Evolutionary conservation across 1,140 invertebrate genomes (phyloP).

Genomic region (Frieseomelitta varia): DNA sequence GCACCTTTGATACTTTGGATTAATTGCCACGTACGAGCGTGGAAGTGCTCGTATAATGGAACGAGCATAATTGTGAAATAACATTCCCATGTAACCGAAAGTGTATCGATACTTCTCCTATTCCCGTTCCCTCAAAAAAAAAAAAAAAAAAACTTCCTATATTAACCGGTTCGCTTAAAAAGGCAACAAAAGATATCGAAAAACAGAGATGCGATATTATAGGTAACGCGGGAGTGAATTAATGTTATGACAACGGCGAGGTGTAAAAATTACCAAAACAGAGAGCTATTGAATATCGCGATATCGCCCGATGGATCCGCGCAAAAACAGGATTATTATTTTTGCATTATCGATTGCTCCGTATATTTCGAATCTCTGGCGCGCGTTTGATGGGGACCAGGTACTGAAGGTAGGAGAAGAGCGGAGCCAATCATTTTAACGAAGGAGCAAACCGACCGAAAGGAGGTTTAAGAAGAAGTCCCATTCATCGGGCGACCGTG

Average conservation of each 20-base stretch:
- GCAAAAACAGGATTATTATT: constrained; percentile 59
- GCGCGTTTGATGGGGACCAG: background rate
- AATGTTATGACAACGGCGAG: background rate
- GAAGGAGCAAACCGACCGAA: constrained; percentile 68
- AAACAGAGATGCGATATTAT: background rate
- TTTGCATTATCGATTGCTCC: constrained; percentile 57
- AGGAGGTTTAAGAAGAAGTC: constrained; percentile 75
- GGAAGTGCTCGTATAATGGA: background rate
- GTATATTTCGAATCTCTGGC: background rate
- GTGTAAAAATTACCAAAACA: background rate
- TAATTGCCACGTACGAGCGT: no score
- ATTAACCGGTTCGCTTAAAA: background rate
- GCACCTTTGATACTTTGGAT: no score
- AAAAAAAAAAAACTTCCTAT: background rate
- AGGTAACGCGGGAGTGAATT: background rate
- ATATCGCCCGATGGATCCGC: background rate
- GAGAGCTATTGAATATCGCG: background rate
- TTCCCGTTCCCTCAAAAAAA: no score
- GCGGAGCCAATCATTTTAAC: constrained; percentile 74
- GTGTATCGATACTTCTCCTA: background rate
- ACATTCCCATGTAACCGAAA: background rate
- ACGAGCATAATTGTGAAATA: background rate
- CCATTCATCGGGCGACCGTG: constrained; percentile 74
- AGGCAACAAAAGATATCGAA: background rate
- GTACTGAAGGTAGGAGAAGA: background rate